Evolutionary conservation across 2,113 vertebrate species (phyloP), one percentile per base, ranked within the genome.

Genomic region (Sakesphorus luctuosus): DNA sequence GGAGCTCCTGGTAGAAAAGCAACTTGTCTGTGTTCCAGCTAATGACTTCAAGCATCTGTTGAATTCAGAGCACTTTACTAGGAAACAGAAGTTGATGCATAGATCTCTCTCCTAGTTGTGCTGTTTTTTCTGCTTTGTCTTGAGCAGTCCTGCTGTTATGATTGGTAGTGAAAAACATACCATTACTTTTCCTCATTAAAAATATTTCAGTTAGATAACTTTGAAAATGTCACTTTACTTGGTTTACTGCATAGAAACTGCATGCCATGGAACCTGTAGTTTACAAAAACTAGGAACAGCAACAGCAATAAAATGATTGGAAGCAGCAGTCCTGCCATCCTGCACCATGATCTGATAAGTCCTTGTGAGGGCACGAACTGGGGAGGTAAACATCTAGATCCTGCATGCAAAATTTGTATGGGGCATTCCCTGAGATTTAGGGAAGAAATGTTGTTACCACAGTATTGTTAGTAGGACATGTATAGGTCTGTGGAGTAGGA

Each of bases 291-390:
- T 17, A 10, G 24, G 15, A 55, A 46, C 20, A 55, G 18, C 35
- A 71, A 5, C 7, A 36, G 36, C 12, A 29, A 6, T 29, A 40
- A 40, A 66, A 55, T 4, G 9, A 3, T 3, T 61, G 2, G 40
- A 68, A 75, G 36, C 40, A 40, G 56, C 18, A n/a, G 9, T 80
- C 26, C 12, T 25, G 19, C 15, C 1, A 2, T n/a, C 43, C 65
- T 76, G 33, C 36, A 62, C 19, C 10, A 4, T 62, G 40, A 62
- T 47, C 33, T 58, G 5, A 1, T 84, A 46, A 19, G 9, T 56
- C 10, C 52, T 67, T 35, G 13, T 52, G 40, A 44, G 26, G 12
- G 24, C 2, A 20, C 38, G 28, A 61, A 31, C 0, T 0, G 11
- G 29, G 7, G 10, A 58, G 6, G 10, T 55, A 87, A 65, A 52